A percentile compares a stretch with the other conserved stretches of the same genome.
phyloP scores from a whole-genome alignment of 2,113 vertebrate genomes.

The Zosterops borbonicus region DNA sequence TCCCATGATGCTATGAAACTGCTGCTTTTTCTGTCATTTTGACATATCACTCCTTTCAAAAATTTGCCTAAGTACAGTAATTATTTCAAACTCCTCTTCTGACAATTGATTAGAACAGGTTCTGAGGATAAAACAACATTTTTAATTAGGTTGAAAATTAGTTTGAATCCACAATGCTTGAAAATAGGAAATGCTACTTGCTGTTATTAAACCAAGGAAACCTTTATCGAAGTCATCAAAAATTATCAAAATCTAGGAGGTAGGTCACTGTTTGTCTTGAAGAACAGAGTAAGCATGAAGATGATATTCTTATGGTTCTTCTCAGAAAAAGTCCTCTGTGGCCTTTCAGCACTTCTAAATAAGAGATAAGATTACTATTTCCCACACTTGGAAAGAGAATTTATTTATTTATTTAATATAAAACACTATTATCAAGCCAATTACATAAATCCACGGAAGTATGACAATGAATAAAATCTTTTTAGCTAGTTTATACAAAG shows the following conservation, averaged over 20 bases:
- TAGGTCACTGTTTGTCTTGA: background rate
- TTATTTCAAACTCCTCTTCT: conserved; percentile 7
- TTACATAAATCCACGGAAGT: background rate
- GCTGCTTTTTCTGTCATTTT: background rate
- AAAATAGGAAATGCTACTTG: background rate
- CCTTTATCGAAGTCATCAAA: background rate
- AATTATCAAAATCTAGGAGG: background rate
- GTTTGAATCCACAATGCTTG: background rate
- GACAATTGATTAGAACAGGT: background rate
- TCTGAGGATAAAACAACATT: conserved; percentile 5
- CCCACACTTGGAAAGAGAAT: background rate
- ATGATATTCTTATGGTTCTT: background rate
- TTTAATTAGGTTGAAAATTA: background rate
- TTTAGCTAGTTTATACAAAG: background rate
- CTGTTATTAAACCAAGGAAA: background rate
- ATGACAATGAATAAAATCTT: background rate
- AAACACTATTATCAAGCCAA: background rate
- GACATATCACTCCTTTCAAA: background rate
- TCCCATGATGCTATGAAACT: background rate
- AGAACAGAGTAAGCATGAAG: background rate
- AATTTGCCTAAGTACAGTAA: background rate
- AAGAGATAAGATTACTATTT: background rate
- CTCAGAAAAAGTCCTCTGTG: background rate
- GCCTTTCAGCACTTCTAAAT: background rate
- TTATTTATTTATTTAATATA: background rate